Evolutionary conservation across 2,113 vertebrate species (phyloP), one percentile per base, ranked within the genome.

Genomic region (Marmota flaviventris): DNA sequence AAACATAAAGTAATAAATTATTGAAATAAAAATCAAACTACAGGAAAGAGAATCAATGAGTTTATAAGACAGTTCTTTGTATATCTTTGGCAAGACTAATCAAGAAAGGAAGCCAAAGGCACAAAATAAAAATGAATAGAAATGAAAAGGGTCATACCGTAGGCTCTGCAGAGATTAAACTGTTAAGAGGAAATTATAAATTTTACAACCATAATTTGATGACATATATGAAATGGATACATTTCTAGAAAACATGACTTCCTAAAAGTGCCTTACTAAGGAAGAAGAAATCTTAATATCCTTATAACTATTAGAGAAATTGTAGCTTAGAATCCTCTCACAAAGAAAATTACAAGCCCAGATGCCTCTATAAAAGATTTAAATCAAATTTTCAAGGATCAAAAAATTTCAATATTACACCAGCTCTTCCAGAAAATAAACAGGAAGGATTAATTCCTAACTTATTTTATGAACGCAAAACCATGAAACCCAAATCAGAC

Each of bases 351-450:
- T 83, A 61, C n/a, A 86, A 94, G 78, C 63, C 24, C 84, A 82
- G 84, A 70, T 91, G 61, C 32, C 61, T 92, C 85, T 85, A n/a
- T 25, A 92, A 70, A 56, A 88, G 45, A 97, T 90, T 88, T 85
- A 90, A 92, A 90, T 89, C 69, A 93, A 93, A 96, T 73, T 93
- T 89, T 89, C 32, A 77, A 81, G 53, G 67, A 86, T 91, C 70
- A 93, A 86, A 93, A 24, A 93, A 81, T 89, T 69, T 39, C 32
- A 90, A 39, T 48, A 79, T 92, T 56, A 96, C 4, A 83, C 12
- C 16, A 94, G 24, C 17, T 97, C 82, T 95, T 94, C 58, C 63
- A 79, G 89, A 70, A 63, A 91, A 92, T 42, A 86, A 95, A 42
- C 7, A 94, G 65, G 48, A 75, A 91, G 22, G 45, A 87, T 88